Conservation (phyloP, 2,888 invertebrate species). For the Xanthia icteritia region DNA sequence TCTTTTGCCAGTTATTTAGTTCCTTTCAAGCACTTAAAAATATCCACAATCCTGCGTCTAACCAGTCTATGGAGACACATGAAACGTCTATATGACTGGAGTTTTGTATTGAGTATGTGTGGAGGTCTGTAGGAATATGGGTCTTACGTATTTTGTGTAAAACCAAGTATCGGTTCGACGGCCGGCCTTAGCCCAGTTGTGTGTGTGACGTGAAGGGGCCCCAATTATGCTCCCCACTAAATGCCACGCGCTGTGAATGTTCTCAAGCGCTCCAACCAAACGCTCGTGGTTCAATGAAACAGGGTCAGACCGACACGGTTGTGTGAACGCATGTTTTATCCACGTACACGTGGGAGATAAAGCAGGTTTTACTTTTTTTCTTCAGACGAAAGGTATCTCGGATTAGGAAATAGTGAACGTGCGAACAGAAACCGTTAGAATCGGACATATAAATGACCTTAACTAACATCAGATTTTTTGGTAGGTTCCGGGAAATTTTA, state of each 20-base stretch:
- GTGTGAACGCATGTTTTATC: constrained; percentile 65
- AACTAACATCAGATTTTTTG: constrained; percentile 1
- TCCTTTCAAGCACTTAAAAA: constrained; percentile 81
- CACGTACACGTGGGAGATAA: constrained; percentile 65
- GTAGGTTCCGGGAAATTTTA: neutral
- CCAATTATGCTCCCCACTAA: constrained; percentile 76
- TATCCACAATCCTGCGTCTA: constrained; percentile 68
- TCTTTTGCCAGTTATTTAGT: constrained; percentile 79
- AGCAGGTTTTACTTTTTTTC: constrained; percentile 64
- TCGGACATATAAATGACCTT: constrained; percentile 2
- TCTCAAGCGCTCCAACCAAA: constrained; percentile 73
- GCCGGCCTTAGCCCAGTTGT: constrained; percentile 89
- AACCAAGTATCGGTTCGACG: constrained; percentile 80
- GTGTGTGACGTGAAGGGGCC: constrained; percentile 87
- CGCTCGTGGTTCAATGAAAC: constrained; percentile 77
- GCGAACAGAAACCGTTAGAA: constrained; percentile 36
- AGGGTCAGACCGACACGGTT: constrained; percentile 74
- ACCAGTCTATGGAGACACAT: constrained; percentile 71
- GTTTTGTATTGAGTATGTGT: constrained; percentile 54
- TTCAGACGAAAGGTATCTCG: constrained; percentile 39
- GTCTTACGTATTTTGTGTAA: constrained; percentile 73
- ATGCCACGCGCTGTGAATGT: constrained; percentile 76
- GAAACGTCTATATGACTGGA: constrained; percentile 46
- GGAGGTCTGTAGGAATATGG: constrained; percentile 64
- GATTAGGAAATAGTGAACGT: constrained; percentile 60